Conservation (phyloP, 2,797 vertebrate species). For the Fratercula arctica region DNA sequence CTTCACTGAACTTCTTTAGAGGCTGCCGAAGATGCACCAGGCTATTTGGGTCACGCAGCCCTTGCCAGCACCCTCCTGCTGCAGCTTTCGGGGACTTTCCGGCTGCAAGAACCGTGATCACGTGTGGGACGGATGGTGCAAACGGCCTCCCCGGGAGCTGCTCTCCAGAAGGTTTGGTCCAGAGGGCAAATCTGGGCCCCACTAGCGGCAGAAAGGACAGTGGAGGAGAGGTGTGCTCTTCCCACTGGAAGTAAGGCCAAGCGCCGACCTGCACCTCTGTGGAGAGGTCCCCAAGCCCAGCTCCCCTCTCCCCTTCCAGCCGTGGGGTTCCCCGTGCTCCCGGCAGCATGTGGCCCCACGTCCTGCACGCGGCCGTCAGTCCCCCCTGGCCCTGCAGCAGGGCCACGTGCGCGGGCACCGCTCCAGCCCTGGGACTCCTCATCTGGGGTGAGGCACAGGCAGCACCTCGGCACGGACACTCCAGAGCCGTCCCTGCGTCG, state of each 20-base stretch:
- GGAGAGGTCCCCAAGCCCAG: not conserved
- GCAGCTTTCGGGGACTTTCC: not conserved
- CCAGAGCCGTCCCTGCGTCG: not conserved
- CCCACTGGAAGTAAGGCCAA: not conserved
- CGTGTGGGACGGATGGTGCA: fast-evolving
- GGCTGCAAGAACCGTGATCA: not conserved
- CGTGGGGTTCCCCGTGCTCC: not conserved
- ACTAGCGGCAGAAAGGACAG: too few species aligned
- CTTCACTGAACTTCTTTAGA: not conserved
- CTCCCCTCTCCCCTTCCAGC: not conserved
- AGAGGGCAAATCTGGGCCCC: not conserved
- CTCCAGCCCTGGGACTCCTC: not conserved
- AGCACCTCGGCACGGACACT: not conserved
- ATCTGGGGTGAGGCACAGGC: fast-evolving
- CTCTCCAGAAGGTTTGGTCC: not conserved
- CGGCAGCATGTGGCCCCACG: not conserved
- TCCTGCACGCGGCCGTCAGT: fast-evolving
- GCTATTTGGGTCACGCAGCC: not conserved
- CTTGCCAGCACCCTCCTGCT: not conserved
- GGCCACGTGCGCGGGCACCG: fast-evolving
- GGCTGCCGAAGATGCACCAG: not conserved
- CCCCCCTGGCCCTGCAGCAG: not conserved
- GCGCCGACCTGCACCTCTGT: not conserved
- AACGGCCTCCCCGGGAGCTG: not conserved
- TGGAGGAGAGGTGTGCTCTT: not conserved